Conservation (phyloP, 2,888 invertebrate species). For the Rhyacophila evoluta region DNA sequence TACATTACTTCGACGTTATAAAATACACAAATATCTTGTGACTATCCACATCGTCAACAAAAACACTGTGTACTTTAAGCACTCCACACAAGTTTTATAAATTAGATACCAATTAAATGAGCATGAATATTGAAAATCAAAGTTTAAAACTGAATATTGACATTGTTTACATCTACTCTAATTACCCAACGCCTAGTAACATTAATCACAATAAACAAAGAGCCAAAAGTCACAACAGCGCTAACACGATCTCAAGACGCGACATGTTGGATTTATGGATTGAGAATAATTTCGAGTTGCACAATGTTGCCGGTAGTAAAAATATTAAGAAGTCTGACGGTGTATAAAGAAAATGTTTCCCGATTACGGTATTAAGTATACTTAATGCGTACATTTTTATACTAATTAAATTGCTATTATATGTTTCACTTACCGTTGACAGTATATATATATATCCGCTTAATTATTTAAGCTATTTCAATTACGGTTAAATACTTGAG, state of each 20-base stretch:
- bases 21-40: conserved; percentile 33
- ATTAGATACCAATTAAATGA: conserved; percentile 5
- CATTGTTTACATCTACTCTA: background rate
- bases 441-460: no score
- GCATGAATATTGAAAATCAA: conserved; percentile 12
- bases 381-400: no score
- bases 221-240: conserved; percentile 17
- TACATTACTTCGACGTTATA: conserved; percentile 36
- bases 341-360: no score
- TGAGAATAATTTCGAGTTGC: conserved; percentile 29
- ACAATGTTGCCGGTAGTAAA: background rate
- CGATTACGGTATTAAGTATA: no score
- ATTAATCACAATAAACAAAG: conserved; percentile 46
- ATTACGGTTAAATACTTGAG: no score
- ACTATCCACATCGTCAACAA: conserved; percentile 50
- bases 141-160: background rate
- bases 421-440: no score
- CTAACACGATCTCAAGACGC: conserved; percentile 25
- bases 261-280: conserved; percentile 50
- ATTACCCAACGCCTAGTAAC: background rate
- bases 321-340: no score
- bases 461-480: no score
- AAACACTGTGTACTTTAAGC: conserved; percentile 27
- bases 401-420: no score
- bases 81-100: conserved; percentile 2